A percentile compares a stretch with the other conserved stretches of the same genome.
Conservation (phyloP, 2,888 invertebrate species). For the Drosophila neotestacea region DNA sequence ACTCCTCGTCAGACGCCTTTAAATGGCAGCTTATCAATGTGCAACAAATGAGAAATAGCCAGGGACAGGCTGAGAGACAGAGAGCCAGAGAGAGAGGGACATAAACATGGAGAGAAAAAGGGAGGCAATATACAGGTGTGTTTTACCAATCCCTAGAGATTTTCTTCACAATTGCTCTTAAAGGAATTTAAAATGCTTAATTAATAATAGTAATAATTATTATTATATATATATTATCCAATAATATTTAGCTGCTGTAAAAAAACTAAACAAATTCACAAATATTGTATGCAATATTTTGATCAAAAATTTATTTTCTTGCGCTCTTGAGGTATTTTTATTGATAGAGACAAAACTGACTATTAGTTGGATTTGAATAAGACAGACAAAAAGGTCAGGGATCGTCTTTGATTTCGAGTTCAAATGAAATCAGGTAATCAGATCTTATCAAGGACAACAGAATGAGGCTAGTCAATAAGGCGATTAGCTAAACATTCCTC, state of each 20-base stretch:
- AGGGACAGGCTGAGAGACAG: not conserved
- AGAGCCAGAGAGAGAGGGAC: not conserved
- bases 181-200: too few species aligned
- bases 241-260: too few species aligned
- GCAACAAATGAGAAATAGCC: not conserved
- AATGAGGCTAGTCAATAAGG: slow-evolving; percentile 13
- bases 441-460: slow-evolving; percentile 4
- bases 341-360: too few species aligned
- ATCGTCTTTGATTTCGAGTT: not conserved
- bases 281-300: too few species aligned
- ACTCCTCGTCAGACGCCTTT: slow-evolving; percentile 30
- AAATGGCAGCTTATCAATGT: slow-evolving; percentile 32
- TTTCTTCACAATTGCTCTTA: too few species aligned
- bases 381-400: slow-evolving; percentile 5
- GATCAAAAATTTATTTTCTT: too few species aligned
- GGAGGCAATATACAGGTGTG: not conserved
- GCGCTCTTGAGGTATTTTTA: too few species aligned
- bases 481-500: slow-evolving; percentile 20
- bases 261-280: too few species aligned
- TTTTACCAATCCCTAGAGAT: too few species aligned
- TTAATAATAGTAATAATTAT: too few species aligned
- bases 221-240: too few species aligned
- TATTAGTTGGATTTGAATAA: too few species aligned
- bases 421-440: slow-evolving; percentile 3
- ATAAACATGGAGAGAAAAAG: not conserved